These are phyloP conservation scores for Calcarius ornatus DNA, from an alignment of 2,113 vertebrate genomes.

Conservation along the genomic window DNA sequence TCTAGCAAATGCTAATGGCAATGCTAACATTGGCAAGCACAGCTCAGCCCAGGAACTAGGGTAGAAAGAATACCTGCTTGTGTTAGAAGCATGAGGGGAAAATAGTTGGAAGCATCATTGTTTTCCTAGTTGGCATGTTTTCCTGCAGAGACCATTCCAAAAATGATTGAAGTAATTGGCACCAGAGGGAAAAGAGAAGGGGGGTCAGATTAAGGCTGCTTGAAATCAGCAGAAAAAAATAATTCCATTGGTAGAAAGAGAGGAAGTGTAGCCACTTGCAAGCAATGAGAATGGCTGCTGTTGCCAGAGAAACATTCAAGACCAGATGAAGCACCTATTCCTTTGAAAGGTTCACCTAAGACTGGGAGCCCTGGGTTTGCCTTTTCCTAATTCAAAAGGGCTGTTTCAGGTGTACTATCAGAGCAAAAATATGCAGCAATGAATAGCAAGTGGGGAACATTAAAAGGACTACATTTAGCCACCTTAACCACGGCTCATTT, in stretches of 20 bases:
- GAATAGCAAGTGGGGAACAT: not conserved
- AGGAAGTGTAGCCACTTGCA: not conserved
- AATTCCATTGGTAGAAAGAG: not conserved
- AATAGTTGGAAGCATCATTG: not conserved
- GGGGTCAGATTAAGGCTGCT: not conserved
- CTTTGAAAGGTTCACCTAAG: not conserved
- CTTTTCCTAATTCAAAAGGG: not conserved
- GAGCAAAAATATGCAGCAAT: not conserved
- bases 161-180: constrained; percentile 20
- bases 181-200: constrained; percentile 29
- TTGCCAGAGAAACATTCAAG: not conserved
- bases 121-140: not conserved
- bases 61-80: not conserved
- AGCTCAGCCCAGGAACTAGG: not conserved
- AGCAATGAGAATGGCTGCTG: not conserved
- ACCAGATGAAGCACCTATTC: not conserved
- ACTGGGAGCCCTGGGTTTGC: not conserved
- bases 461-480: not conserved
- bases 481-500: not conserved
- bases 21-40: not conserved
- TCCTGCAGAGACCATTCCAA: not conserved
- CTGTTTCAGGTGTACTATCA: not conserved
- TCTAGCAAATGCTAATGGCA: not conserved
- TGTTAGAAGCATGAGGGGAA: not conserved
- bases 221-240: not conserved